Evolutionary conservation across 2,888 invertebrate genomes (phyloP), one percentile per base, ranked within the genome.

Genomic region (Mesoligia furuncula): DNA sequence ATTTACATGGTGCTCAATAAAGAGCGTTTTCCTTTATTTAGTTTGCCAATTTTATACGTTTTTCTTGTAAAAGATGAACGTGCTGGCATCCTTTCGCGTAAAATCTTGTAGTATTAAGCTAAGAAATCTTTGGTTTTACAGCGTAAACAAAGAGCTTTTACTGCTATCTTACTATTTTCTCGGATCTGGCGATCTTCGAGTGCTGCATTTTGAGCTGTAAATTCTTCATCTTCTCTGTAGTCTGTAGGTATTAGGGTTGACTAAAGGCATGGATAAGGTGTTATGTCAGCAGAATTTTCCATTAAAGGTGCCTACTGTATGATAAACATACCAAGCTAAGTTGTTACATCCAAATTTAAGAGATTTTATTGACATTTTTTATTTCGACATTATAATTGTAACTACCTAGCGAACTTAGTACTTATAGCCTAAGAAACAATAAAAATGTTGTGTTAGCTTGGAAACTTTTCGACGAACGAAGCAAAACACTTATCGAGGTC

Each of bases 71-170:
- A 15, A 27, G 36, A 81, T 61, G 65, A 79, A 27, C 24, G 51
- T 59, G 66, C 36, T 75, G 42, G 66, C 42, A 75, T 79, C 61
- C 0, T 54, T 66, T 75, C 66, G 2, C 75, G 36, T 79, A 75
- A 67, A 79, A 67, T 67, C 27, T 59, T 42, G 61, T 39, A 45
- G 13, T 67, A 75, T 66, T 61, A 27, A 79, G 65, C 61, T 77
- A 59, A 77, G 80, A 59, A 57, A 69, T 76, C 42, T 36, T 65
- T 77, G 45, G 65, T 61, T 83, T 69, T 83, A 83, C 54, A 69
- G 31, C 77, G 65, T 65, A 83, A 45, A 71, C 57, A 83, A 83
- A 71, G 39, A 83, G 69, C 61, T 74, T 83, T 83, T 81, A 77
- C 73, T 71, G 57, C 59, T 64, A 69, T 68, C 67, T 77, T 42